Evolutionary conservation across 23 tunicate species (phyloP).

Genomic region (Oikopleura dioica): DNA sequence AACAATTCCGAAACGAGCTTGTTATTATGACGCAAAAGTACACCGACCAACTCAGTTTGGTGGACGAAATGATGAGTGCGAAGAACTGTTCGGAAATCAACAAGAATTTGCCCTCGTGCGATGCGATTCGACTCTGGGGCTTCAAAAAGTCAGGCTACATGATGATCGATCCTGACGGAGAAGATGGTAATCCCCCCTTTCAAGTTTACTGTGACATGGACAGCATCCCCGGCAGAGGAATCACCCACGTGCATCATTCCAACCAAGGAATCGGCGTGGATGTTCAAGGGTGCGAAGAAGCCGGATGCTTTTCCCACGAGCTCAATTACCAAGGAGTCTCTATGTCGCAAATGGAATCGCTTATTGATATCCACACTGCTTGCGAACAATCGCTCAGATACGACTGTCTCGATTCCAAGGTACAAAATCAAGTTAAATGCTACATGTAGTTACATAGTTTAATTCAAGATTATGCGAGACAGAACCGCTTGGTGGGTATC

Average conservation of each 20-base stretch:
- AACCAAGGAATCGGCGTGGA: conserved; percentile 23
- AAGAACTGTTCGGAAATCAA: conserved; percentile 50
- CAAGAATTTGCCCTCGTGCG: conserved; percentile 90
- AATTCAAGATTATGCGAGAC: not conserved
- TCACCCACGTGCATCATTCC: conserved; percentile 38
- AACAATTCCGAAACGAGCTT: too few relatives aligned
- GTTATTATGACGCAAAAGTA: too few relatives aligned
- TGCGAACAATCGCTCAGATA: conserved; percentile 82
- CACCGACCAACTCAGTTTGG: too few relatives aligned
- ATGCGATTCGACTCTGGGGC: conserved; percentile 69
- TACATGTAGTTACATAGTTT: not conserved
- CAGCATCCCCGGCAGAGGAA: conserved; percentile 37
- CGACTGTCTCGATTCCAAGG: conserved; percentile 79
- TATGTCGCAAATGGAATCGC: conserved; percentile 30
- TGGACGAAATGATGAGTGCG: conserved; percentile 29
- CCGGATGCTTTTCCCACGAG: conserved; percentile 32
- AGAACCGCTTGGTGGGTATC: conserved; percentile 95
- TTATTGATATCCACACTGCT: conserved; percentile 41
- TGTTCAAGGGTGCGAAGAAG: conserved; percentile 37
- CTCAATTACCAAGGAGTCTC: conserved; percentile 47
- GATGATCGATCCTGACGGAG: conserved; percentile 95
- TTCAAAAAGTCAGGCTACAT: conserved; percentile 65
- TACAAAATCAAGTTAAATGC: conserved; percentile 42
- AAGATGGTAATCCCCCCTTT: conserved; percentile 76
- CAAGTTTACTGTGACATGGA: conserved; percentile 92